Evolutionary conservation across 2,797 vertebrate genomes (phyloP).

Genomic region (Thaleichthys pacificus): DNA sequence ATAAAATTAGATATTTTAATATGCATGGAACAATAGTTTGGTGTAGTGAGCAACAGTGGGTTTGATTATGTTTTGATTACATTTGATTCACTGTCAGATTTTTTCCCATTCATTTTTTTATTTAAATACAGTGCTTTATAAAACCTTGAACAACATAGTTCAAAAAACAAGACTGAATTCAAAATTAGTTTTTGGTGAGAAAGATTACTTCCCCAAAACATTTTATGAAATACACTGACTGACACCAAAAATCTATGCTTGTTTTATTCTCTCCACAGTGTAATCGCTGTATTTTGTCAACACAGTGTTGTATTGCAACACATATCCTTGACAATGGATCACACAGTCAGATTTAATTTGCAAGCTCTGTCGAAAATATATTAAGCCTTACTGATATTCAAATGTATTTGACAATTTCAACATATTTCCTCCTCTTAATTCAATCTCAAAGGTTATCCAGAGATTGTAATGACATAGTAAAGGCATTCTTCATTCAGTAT

Average conservation of each 20-base stretch:
- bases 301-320: conserved; percentile 15
- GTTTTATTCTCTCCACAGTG: not conserved
- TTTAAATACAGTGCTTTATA: not conserved
- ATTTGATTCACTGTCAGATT: conserved; percentile 4
- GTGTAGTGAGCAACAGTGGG: conserved; percentile 35
- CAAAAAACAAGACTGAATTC: not conserved
- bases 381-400: conserved; percentile 12
- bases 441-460: conserved; percentile 13
- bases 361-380: conserved; percentile 10
- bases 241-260: not conserved
- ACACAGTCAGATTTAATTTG: conserved; percentile 32
- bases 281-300: not conserved
- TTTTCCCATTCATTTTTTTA: not conserved
- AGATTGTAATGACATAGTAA: conserved; percentile 3
- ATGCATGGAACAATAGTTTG: conserved; percentile 42
- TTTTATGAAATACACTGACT: not conserved
- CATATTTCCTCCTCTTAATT: conserved; percentile 6
- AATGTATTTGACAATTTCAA: conserved; percentile 13
- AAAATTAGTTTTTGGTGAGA: not conserved
- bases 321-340: conserved; percentile 10
- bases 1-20: conserved; percentile 47
- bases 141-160: not conserved
- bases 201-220: not conserved
- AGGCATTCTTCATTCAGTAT: conserved; percentile 1
- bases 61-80: conserved; percentile 43